Percentiles rank a stretch among this genome's conserved stretches.
These are phyloP conservation scores for Tricholauxania praeusta DNA, from an alignment of 2,888 invertebrate genomes.

Conservation along the genomic window DNA sequence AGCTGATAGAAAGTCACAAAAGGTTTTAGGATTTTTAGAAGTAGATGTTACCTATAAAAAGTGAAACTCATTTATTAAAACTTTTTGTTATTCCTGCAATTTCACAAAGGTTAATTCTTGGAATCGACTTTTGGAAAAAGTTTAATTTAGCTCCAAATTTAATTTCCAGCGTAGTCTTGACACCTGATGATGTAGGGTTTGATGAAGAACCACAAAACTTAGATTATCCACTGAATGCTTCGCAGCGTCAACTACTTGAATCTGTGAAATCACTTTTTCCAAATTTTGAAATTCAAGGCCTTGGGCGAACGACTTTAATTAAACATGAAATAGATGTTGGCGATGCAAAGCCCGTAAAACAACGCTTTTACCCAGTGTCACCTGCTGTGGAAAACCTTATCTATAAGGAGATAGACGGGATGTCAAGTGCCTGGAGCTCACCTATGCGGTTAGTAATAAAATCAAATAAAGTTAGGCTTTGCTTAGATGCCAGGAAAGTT, in stretches of 20 bases:
- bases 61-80: constrained; percentile 2
- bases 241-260: constrained; percentile 16
- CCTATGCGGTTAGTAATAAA: constrained; percentile 28
- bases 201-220: background rate
- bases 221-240: constrained; percentile 1
- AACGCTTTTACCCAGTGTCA: constrained; percentile 32
- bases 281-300: constrained; percentile 34
- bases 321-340: constrained; percentile 40
- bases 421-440: constrained; percentile 44
- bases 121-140: constrained; percentile 27
- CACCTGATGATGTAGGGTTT: background rate
- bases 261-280: constrained; percentile 28
- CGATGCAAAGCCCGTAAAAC: constrained; percentile 26
- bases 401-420: constrained; percentile 53
- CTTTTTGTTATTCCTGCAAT: constrained; percentile 32
- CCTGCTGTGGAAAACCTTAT: constrained; percentile 32
- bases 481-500: constrained; percentile 25
- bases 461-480: constrained; percentile 32
- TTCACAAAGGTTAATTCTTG: constrained; percentile 26
- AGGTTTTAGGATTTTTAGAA: constrained; percentile 14
- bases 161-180: background rate
- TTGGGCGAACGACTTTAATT: constrained; percentile 40
- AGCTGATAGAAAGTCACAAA: constrained; percentile 16
- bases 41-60: constrained; percentile 1
- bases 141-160: constrained; percentile 21